Evolutionary conservation across 2,113 vertebrate species (phyloP).

Genomic region (Spea bombifrons): DNA sequence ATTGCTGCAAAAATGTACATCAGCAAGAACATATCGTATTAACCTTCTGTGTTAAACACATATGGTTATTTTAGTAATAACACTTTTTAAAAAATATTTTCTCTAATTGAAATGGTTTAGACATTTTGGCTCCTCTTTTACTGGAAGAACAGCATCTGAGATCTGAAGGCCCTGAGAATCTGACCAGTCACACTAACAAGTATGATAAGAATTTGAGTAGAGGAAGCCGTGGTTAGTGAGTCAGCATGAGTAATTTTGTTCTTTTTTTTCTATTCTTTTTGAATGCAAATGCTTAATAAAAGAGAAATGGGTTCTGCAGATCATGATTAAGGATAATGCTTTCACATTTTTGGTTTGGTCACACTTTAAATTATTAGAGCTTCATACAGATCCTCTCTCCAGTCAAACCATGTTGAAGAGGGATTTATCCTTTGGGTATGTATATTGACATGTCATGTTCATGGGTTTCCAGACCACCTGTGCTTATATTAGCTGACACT

Average conservation of each 20-base stretch:
- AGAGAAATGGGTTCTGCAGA: slow-evolving; percentile 48
- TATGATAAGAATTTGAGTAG: slow-evolving; percentile 68
- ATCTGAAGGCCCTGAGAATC: slow-evolving; percentile 68
- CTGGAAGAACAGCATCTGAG: slow-evolving; percentile 54
- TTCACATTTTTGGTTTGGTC: background rate
- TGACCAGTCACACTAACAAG: slow-evolving; percentile 66
- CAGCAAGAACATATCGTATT: no score
- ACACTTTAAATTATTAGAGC: background rate
- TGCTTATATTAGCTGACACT: background rate
- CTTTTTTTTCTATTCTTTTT: slow-evolving; percentile 53
- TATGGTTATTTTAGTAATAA: no score
- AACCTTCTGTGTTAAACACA: no score
- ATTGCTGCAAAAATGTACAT: no score
- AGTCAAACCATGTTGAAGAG: background rate
- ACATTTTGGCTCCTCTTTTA: slow-evolving; percentile 49
- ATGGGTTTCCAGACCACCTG: background rate
- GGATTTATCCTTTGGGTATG: slow-evolving; percentile 52
- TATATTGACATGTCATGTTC: slow-evolving; percentile 3
- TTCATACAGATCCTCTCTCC: background rate
- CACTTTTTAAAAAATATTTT: background rate
- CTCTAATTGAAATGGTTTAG: background rate
- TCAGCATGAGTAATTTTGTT: slow-evolving; percentile 65
- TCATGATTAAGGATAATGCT: background rate
- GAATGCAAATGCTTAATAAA: slow-evolving; percentile 55
- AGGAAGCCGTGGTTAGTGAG: slow-evolving; percentile 70